A percentile compares a stretch with the other conserved stretches of the same genome.
Evolutionary conservation across 2,888 invertebrate genomes (phyloP).

Genomic region (Dendrolimus houi): DNA sequence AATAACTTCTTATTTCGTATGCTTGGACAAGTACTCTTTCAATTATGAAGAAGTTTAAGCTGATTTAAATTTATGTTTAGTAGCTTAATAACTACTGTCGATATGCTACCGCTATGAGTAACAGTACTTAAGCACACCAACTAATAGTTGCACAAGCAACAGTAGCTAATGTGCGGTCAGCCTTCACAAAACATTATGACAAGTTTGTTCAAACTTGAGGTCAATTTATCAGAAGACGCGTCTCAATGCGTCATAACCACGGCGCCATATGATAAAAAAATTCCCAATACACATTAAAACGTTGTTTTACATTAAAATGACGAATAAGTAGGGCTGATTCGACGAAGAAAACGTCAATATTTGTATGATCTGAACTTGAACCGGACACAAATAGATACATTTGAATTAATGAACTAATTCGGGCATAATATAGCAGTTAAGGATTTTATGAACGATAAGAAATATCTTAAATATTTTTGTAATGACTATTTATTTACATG

Average conservation of each 20-base stretch:
- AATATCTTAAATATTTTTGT: background rate
- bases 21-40: too few species aligned
- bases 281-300: constrained; percentile 24
- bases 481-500: background rate
- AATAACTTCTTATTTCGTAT: too few species aligned
- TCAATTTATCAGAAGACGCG: constrained; percentile 8
- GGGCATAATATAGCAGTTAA: background rate
- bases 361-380: constrained; percentile 25
- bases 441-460: background rate
- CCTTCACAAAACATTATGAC: too few species aligned
- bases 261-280: constrained; percentile 25
- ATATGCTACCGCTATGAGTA: too few species aligned
- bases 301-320: background rate
- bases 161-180: too few species aligned
- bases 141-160: too few species aligned
- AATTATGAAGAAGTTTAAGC: too few species aligned
- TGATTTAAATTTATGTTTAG: too few species aligned
- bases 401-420: constrained; percentile 29
- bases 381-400: constrained; percentile 31
- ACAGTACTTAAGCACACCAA: too few species aligned
- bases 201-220: background rate
- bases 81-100: too few species aligned
- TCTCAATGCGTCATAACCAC: constrained; percentile 19
- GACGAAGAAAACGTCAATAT: constrained; percentile 32
- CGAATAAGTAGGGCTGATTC: constrained; percentile 11